These are phyloP conservation scores for Odocoileus hemionus DNA, from an alignment of 2,113 vertebrate species.

Conservation along the genomic window DNA sequence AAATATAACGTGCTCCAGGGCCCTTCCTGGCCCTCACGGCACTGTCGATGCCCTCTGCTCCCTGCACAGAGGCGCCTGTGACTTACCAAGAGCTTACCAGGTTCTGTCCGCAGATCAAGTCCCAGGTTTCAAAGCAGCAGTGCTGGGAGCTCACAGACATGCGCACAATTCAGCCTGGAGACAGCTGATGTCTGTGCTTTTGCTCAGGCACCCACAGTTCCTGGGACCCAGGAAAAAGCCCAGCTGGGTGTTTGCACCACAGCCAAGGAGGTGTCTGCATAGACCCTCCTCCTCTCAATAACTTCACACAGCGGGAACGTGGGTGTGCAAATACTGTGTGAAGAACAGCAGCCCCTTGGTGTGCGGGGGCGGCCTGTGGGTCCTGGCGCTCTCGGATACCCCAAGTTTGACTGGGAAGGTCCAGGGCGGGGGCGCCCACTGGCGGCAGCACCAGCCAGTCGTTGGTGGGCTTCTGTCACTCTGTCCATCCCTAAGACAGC, in stretches of 20 bases:
- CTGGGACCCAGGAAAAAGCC: neutral
- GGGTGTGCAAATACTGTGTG: neutral
- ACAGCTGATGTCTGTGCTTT: neutral
- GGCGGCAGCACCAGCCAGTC: neutral
- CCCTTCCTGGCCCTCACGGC: neutral
- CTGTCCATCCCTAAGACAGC: neutral
- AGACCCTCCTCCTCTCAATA: neutral
- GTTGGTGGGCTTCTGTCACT: neutral
- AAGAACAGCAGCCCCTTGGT: neutral
- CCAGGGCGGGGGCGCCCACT: fast-evolving
- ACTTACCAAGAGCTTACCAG: neutral
- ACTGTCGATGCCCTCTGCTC: neutral
- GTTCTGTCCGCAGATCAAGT: neutral
- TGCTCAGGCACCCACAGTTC: neutral
- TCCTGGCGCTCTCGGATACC: neutral
- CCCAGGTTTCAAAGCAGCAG: neutral
- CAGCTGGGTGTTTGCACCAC: conserved; percentile 21
- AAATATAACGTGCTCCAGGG: conserved; percentile 39
- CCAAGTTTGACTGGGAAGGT: neutral
- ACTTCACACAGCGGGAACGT: neutral
- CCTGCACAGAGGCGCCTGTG: neutral
- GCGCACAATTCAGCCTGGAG: neutral
- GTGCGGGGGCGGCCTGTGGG: neutral
- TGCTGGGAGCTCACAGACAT: neutral
- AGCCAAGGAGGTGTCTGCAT: neutral